Evolutionary conservation across 2,113 vertebrate species (phyloP), one percentile per base, ranked within the genome.

Genomic region (Neotoma lepida): DNA sequence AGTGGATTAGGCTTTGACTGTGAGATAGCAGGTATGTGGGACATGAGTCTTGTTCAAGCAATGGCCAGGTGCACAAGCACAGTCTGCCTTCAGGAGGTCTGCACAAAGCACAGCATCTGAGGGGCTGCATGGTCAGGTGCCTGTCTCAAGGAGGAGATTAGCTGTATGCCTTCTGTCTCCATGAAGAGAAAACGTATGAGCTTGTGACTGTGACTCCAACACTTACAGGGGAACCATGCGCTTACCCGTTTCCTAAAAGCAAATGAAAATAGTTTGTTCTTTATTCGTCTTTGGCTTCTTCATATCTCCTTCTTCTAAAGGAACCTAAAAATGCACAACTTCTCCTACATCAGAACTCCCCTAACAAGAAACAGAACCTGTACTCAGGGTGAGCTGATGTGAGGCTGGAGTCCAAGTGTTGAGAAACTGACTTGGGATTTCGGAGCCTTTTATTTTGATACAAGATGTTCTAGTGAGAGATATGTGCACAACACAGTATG

Each of bases 221-320:
- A 49, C 76, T 89, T 64, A 46, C 35, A 15, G 5, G n/a, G 66
- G 30, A 87, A 58, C 88, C 49, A 0, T 35, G 26, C 70, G 70
- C 84, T 89, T 93, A 64, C 74, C 63, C 90, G 20, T 89, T 92
- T 87, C 73, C 86, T 71, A 63, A 92, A 81, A 97, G 92, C 68
- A 94, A 95, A 94, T 80, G 51, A 70, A 86, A 95, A 93, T 41
- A 88, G 51, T 30, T 20, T 64, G 66, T 76, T 88, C 85, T 94
- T 95, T 92, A 91, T 63, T 95, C 78, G 88, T 96, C 91, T 93
- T 95, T 66, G 58, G 41, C 41, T 92, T 96, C 93, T 96, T 93
- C 49, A 1, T 90, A 96, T 51, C 71, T 88, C 61, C 88, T 90
- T 94, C 91, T 94, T 95, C 86, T 93, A 96, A 95, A 93, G 70